Evolutionary conservation across 1,140 invertebrate species (phyloP).

Genomic region (Neuroterus valhalla): DNA sequence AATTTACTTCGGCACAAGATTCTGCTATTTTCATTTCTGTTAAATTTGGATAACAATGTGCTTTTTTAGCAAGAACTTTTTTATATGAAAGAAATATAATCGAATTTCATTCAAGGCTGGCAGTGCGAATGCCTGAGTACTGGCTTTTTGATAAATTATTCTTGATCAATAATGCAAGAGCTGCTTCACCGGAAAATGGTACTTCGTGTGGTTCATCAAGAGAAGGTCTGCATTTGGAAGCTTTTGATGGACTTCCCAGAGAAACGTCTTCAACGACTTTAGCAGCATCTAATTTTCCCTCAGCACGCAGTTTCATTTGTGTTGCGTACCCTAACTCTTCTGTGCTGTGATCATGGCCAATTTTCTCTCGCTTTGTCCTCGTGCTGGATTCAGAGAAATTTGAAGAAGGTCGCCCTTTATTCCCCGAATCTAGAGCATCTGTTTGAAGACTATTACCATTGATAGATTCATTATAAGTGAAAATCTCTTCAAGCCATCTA

Average conservation of each 20-base stretch:
- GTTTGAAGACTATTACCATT: neutral
- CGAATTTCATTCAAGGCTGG: neutral
- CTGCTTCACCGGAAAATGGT: constrained; percentile 28
- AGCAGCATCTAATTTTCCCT: constrained; percentile 35
- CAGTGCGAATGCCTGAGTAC: constrained; percentile 5
- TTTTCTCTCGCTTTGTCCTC: neutral
- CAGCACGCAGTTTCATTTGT: neutral
- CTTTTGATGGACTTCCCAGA: constrained; percentile 4
- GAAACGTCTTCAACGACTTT: constrained; percentile 34
- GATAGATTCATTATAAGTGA: neutral
- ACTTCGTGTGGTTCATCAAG: constrained; percentile 26
- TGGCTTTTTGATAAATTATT: constrained; percentile 21
- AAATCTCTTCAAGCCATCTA: neutral
- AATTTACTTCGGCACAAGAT: constrained; percentile 41
- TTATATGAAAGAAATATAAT: constrained; percentile 14
- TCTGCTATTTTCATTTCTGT: constrained; percentile 40
- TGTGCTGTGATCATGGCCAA: neutral
- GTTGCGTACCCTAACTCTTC: neutral
- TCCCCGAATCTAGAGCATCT: neutral
- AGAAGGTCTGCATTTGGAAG: constrained; percentile 29
- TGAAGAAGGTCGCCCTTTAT: neutral
- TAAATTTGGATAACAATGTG: neutral
- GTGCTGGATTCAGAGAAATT: neutral
- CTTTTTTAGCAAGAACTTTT: neutral
- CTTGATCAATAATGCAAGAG: constrained; percentile 32